Conservation (phyloP, 2,113 vertebrate genomes). For the Ornithorhynchus anatinus region DNA sequence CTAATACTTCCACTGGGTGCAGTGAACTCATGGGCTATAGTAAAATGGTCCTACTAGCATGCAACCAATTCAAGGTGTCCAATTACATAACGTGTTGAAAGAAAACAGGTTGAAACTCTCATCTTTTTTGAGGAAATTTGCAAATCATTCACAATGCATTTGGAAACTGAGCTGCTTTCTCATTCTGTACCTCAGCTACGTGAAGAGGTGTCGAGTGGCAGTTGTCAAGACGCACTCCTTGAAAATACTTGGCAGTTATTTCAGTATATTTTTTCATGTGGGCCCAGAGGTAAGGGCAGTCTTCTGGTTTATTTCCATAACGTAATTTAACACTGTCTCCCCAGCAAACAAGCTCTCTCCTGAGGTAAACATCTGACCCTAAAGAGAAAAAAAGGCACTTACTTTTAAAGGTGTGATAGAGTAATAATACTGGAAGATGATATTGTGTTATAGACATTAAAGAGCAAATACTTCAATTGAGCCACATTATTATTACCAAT, state of each 20-base stretch:
- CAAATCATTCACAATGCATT: not conserved
- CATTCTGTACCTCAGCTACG: conserved; percentile 89
- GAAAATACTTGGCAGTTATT: conserved; percentile 88
- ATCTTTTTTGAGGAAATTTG: not conserved
- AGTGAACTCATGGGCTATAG: too few relatives aligned
- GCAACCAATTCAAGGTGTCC: too few relatives aligned
- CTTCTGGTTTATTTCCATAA: conserved; percentile 88
- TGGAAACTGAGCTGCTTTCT: not conserved
- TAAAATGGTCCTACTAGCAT: too few relatives aligned
- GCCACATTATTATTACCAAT: not conserved
- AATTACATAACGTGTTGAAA: not conserved
- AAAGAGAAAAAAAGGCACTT: conserved; percentile 6
- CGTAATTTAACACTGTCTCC: conserved; percentile 94
- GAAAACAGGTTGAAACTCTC: not conserved
- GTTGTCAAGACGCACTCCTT: conserved; percentile 93
- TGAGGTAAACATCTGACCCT: conserved; percentile 92
- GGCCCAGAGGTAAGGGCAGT: conserved; percentile 94
- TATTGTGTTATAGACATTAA: not conserved
- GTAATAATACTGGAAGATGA: accelerated
- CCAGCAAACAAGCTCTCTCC: conserved; percentile 95
- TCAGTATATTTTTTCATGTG: conserved; percentile 97
- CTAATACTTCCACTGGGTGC: too few relatives aligned
- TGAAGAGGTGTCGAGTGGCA: conserved; percentile 95
- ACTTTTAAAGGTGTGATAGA: conserved; percentile 1
- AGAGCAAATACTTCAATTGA: not conserved